These are phyloP conservation scores for Ligdia adustata DNA, from an alignment of 2,888 invertebrate species.

Conservation along the genomic window DNA sequence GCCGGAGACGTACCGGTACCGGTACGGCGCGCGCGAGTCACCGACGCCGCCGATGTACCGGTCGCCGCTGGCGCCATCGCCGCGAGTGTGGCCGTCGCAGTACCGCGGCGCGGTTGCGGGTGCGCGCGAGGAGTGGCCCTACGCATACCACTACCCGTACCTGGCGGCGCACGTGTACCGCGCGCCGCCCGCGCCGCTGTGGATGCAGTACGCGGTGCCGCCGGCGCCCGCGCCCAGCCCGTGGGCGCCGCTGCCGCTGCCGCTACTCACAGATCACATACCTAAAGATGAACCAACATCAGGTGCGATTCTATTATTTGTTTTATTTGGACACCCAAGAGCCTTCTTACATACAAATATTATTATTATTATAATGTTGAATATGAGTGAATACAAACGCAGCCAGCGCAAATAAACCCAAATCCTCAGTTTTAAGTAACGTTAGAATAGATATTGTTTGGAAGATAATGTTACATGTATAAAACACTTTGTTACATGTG, in stretches of 20 bases:
- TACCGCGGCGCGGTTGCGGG: no score
- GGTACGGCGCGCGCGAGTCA: constrained; percentile 64
- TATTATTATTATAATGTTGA: no score
- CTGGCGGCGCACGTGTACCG: constrained; percentile 70
- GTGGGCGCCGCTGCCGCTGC: constrained; percentile 80
- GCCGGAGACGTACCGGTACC: constrained; percentile 71
- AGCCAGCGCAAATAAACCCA: no score
- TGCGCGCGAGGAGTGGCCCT: constrained; percentile 58
- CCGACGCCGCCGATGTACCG: constrained; percentile 69
- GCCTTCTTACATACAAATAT: no score
- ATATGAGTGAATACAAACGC: no score
- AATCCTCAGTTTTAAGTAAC: no score
- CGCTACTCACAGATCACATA: constrained; percentile 76
- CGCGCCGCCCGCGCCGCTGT: constrained; percentile 67
- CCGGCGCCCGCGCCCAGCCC: constrained; percentile 81
- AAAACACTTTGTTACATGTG: no score
- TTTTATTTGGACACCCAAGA: no score
- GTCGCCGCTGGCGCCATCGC: constrained; percentile 38
- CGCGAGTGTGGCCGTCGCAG: constrained; percentile 30
- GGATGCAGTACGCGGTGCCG: constrained; percentile 78
- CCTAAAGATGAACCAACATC: constrained; percentile 84
- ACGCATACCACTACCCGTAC: constrained; percentile 74
- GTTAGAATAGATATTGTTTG: no score
- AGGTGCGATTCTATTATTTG: constrained; percentile 60
- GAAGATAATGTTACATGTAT: no score